Base-by-base conservation (phyloP, 2,888 invertebrate species). In the Pelosia muscerda region DNA sequence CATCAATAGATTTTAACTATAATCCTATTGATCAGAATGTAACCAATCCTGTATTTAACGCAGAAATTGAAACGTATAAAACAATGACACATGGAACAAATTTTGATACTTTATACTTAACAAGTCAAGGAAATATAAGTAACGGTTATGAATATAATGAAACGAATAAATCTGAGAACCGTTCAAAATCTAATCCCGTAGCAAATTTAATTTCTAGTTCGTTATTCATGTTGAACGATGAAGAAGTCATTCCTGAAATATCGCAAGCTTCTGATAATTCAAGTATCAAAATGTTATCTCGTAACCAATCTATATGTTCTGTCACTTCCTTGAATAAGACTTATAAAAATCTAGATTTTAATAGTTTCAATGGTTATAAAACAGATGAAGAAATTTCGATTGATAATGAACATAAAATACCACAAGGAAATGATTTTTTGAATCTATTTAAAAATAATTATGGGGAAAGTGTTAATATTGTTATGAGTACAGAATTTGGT, bases 281-380 rank as follows among this genome's bases (percentile, higher is more conserved):
- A 0, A 80, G 68, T n/a, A 68, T 84, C 1, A 78, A 77, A 62
- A 74, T 70, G n/a, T 53, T 86, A 11, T 75, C 80, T 38, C 79
- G 80, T 8, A 74, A 84, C 2, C 78, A 80, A 56, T 93, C 93
- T 0, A 66, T 79, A 28, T 81, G 80, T 25, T 92, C 93, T 0
- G 86, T 92, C 0, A 69, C 71, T 0, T 88, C 92, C 0, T 75
- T 92, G 23, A 85, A 81, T 58, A 90, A 90, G 71, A 87, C 86
- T 0, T 94, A 92, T 60, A 92, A 88, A 78, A 88, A 94, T 71
- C 76, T 94, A 42, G 94, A 94, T 57, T 68, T 71, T 8, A 87
- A 88, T 63, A 92, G 92, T 75, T 87, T 85, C 70, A 86, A 86
- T 71, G 26, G 38, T 10, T 58, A 57, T 23, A 23, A 2, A 0